A percentile compares a stretch with the other conserved stretches of the same genome.
Conservation (phyloP, 2,888 invertebrate species). For the Coelinius sp. region DNA sequence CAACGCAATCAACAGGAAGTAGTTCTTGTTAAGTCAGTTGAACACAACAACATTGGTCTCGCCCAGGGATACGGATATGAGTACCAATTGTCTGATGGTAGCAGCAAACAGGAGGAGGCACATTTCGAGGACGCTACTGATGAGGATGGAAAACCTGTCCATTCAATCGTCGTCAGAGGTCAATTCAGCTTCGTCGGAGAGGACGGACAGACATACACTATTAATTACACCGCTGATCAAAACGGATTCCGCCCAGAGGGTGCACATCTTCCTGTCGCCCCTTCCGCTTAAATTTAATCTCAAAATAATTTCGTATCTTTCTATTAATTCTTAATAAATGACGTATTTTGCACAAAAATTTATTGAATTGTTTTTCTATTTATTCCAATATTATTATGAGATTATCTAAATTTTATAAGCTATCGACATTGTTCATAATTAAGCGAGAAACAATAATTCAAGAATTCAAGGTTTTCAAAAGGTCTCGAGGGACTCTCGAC, state of each 20-base stretch:
- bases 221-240: conserved; percentile 58
- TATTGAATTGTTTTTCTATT: neutral
- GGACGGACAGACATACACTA: conserved; percentile 49
- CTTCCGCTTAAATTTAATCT: conserved; percentile 4
- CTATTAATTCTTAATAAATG: neutral
- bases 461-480: neutral
- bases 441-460: too few species aligned
- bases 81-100: conserved; percentile 58
- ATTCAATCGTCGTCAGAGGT: conserved; percentile 54
- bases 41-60: conserved; percentile 59
- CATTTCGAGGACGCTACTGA: conserved; percentile 51
- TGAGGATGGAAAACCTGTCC: conserved; percentile 39
- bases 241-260: conserved; percentile 57
- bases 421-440: too few species aligned
- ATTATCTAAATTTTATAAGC: too few species aligned
- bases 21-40: conserved; percentile 44
- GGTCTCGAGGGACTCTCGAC: too few species aligned
- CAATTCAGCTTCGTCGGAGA: conserved; percentile 58
- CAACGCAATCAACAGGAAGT: neutral
- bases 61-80: conserved; percentile 54
- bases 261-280: conserved; percentile 50
- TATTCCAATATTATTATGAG: neutral
- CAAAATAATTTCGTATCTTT: neutral
- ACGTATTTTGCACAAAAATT: neutral
- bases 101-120: conserved; percentile 52